Conservation (phyloP, 2,113 vertebrate genomes). For the Mirounga angustirostris region DNA sequence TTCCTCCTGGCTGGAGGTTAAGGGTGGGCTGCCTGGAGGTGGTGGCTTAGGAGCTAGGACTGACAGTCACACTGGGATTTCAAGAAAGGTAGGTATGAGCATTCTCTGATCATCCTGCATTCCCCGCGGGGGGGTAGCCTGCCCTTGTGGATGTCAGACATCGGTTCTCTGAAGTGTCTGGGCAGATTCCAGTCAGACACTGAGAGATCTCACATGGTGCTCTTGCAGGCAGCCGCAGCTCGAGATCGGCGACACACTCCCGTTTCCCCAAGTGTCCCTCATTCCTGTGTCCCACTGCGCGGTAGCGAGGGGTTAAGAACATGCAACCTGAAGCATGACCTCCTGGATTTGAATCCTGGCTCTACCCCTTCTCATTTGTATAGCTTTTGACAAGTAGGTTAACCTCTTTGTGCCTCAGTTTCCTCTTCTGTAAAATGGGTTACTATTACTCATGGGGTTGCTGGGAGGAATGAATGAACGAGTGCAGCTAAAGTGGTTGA, state of each 20-base stretch:
- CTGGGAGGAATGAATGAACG: not conserved
- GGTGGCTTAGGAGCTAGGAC: not conserved
- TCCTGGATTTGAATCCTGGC: not conserved
- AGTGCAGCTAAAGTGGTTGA: not conserved
- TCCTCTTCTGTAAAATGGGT: not conserved
- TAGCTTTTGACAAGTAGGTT: not conserved
- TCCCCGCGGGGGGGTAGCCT: not conserved
- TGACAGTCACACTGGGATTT: not conserved
- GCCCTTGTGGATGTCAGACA: not conserved
- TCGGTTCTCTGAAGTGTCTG: not conserved
- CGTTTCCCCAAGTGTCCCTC: not conserved
- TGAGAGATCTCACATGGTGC: not conserved
- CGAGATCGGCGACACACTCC: not conserved
- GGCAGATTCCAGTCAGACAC: not conserved
- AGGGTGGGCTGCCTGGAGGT: too few relatives aligned
- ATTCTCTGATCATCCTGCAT: not conserved
- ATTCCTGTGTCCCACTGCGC: rapidly evolving
- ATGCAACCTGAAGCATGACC: not conserved
- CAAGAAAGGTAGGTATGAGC: not conserved
- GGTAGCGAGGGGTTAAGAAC: not conserved
- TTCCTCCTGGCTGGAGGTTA: not conserved
- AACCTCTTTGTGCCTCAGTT: not conserved
- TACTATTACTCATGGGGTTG: not conserved
- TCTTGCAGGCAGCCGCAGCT: not conserved
- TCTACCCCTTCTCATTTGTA: not conserved